These are phyloP conservation scores for Neodontobutis hainanensis DNA, from an alignment of 2,113 vertebrate genomes.

Conservation along the genomic window DNA sequence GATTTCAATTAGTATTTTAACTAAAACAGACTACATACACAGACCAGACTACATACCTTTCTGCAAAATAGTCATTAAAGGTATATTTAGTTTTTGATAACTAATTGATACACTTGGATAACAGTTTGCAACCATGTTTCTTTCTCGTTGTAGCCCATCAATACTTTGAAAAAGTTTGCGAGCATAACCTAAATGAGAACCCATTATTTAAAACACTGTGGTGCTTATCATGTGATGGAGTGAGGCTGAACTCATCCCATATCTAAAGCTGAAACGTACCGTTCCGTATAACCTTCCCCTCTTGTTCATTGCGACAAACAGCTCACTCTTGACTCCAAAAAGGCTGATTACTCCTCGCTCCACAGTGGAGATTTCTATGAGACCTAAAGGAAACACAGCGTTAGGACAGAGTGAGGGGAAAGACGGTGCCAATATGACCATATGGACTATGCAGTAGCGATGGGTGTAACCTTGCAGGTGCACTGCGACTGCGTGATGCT, in stretches of 20 bases:
- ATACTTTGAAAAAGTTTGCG: too few species aligned
- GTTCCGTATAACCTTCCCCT: constrained; percentile 91
- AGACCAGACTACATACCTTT: too few species aligned
- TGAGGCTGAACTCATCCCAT: constrained; percentile 64
- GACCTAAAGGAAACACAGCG: constrained; percentile 73
- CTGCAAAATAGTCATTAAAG: too few species aligned
- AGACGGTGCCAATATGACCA: constrained; percentile 31
- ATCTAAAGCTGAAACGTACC: constrained; percentile 79
- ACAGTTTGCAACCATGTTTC: too few species aligned
- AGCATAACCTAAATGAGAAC: constrained; percentile 37
- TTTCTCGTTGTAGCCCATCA: too few species aligned
- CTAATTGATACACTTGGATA: too few species aligned
- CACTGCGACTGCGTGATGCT: constrained; percentile 73
- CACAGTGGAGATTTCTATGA: constrained; percentile 95
- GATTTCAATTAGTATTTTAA: too few species aligned
- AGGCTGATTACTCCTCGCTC: constrained; percentile 93
- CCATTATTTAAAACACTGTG: constrained; percentile 58
- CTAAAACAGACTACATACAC: too few species aligned
- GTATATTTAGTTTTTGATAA: too few species aligned
- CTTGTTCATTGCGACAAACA: constrained; percentile 95
- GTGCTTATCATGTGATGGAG: constrained; percentile 53
- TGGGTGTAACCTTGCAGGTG: constrained; percentile 80
- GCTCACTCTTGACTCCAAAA: constrained; percentile 87
- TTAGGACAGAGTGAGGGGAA: constrained; percentile 16
- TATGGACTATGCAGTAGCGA: constrained; percentile 62